phyloP scores from a whole-genome alignment of 2,797 vertebrate genomes.

The Psittacula derbiana region DNA sequence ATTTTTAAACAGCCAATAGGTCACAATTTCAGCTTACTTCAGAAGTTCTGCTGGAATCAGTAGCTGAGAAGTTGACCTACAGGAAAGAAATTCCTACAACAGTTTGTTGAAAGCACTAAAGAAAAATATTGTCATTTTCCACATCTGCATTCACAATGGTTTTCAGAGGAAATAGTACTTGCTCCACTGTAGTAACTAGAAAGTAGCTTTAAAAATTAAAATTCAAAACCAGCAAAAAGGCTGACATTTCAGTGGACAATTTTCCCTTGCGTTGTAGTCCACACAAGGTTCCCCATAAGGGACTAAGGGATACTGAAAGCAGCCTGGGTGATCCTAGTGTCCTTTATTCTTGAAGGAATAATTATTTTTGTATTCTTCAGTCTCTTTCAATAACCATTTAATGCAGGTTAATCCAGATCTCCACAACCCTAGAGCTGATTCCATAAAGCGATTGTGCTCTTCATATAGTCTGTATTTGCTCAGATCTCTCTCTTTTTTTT shows the following conservation, averaged over 20 bases:
- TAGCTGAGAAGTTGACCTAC: background rate
- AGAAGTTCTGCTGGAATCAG: background rate
- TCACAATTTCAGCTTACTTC: constrained; percentile 2
- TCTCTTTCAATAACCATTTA: background rate
- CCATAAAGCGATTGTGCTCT: background rate
- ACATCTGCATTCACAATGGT: background rate
- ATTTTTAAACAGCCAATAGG: background rate
- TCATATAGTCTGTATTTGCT: background rate
- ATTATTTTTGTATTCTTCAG: background rate
- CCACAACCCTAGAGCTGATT: background rate
- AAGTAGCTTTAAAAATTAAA: background rate
- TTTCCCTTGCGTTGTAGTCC: background rate
- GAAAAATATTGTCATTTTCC: background rate
- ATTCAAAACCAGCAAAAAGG: background rate
- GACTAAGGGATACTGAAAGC: background rate
- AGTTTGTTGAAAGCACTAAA: background rate
- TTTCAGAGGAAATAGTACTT: background rate
- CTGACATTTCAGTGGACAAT: background rate
- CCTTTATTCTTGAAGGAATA: background rate
- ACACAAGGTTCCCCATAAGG: background rate
- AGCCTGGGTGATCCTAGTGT: background rate
- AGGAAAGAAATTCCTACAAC: background rate
- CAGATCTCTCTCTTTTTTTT: background rate
- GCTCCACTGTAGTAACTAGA: background rate
- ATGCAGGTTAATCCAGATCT: background rate